Percentiles rank a stretch among this genome's conserved stretches.
These are phyloP conservation scores for Melanotus villosus DNA, from an alignment of 2,888 invertebrate genomes.

Conservation along the genomic window DNA sequence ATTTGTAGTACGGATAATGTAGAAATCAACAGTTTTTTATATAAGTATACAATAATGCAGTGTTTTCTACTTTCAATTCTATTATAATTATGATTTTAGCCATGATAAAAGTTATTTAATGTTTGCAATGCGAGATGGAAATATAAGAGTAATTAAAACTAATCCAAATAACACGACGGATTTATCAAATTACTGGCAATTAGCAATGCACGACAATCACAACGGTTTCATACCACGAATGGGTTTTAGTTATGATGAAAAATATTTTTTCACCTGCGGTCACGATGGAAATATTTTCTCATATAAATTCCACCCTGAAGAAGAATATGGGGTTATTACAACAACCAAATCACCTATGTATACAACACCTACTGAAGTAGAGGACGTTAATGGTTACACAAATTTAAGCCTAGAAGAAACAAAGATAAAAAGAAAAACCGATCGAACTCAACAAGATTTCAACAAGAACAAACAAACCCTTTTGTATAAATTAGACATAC, in stretches of 20 bases:
- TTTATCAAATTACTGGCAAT: conserved; percentile 76
- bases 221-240: conserved; percentile 78
- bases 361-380: conserved; percentile 70
- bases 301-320: conserved; percentile 70
- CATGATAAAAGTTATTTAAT: conserved; percentile 70
- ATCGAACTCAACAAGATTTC: conserved; percentile 75
- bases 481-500: conserved; percentile 66
- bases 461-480: conserved; percentile 77
- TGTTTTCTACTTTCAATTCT: conserved; percentile 69
- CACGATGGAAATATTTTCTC: conserved; percentile 85
- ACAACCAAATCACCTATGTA: not conserved
- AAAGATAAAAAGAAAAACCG: conserved; percentile 78
- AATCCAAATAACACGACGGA: conserved; percentile 70
- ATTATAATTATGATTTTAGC: conserved; percentile 60
- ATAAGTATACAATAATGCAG: conserved; percentile 72
- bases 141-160: conserved; percentile 72
- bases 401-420: conserved; percentile 75
- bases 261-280: conserved; percentile 74
- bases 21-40: conserved; percentile 72
- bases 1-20: conserved; percentile 72
- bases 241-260: conserved; percentile 75
- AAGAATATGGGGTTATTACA: not conserved
- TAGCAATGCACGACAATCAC: conserved; percentile 83
- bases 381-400: conserved; percentile 64
- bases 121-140: conserved; percentile 75